Conservation (phyloP, 1,140 invertebrate genomes). For the Aphaenogaster floridana region DNA sequence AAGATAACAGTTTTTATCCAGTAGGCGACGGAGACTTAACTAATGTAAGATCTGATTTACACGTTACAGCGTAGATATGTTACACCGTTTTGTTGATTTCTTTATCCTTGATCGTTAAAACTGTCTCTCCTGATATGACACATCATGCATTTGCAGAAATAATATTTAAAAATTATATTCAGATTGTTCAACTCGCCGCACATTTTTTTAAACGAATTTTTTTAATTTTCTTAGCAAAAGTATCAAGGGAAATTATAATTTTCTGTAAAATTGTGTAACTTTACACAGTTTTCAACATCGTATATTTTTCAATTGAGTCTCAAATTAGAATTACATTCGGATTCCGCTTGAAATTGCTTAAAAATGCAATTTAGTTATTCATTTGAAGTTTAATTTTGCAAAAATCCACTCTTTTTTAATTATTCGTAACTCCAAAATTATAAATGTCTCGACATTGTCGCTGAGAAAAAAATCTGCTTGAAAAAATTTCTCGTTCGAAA, state of each 20-base stretch:
- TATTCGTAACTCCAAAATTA: neutral
- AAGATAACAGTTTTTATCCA: conserved; percentile 88
- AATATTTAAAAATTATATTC: conserved; percentile 7
- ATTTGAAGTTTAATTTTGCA: neutral
- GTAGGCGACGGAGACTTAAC: conserved; percentile 91
- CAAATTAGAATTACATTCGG: neutral
- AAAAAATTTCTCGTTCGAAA: neutral
- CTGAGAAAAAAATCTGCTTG: neutral
- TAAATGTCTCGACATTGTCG: neutral
- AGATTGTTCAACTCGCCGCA: neutral
- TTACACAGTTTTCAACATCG: neutral
- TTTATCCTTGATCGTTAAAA: neutral
- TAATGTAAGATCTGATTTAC: conserved; percentile 87
- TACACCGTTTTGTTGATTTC: neutral
- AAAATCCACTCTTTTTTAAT: neutral
- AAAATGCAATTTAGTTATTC: neutral
- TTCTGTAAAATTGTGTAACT: neutral
- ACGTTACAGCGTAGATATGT: conserved; percentile 6
- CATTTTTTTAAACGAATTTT: neutral
- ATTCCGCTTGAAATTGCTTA: neutral
- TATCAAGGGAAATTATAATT: neutral
- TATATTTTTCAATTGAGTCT: neutral
- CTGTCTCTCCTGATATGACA: neutral
- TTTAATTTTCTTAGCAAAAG: neutral
- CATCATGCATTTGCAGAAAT: neutral